These are phyloP conservation scores for Mycalesis mineus DNA, from an alignment of 2,888 invertebrate genomes.

Conservation along the genomic window DNA sequence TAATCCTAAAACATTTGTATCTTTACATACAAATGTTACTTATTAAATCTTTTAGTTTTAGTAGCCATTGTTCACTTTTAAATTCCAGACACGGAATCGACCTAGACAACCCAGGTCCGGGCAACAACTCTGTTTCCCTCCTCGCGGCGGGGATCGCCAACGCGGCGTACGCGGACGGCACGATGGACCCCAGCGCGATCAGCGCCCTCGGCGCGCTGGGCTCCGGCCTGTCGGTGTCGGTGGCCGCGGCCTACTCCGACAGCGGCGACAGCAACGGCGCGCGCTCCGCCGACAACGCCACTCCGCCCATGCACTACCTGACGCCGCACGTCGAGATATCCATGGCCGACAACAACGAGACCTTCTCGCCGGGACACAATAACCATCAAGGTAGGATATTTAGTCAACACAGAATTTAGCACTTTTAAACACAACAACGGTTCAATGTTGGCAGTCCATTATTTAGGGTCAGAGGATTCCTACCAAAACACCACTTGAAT, in stretches of 20 bases:
- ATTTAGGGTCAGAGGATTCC: too few relatives aligned
- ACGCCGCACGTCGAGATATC: slow-evolving; percentile 95
- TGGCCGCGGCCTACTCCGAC: slow-evolving; percentile 87
- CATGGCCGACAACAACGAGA: slow-evolving; percentile 89
- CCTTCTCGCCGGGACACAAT: slow-evolving; percentile 77
- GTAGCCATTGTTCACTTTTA: too few relatives aligned
- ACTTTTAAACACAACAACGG: too few relatives aligned
- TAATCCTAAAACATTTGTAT: too few relatives aligned
- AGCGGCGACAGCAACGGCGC: slow-evolving; percentile 89
- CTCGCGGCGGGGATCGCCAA: slow-evolving; percentile 82
- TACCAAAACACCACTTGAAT: too few relatives aligned
- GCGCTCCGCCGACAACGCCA: slow-evolving; percentile 90
- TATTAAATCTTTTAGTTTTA: too few relatives aligned
- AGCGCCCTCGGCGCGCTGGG: slow-evolving; percentile 78
- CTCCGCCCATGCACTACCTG: slow-evolving; percentile 93
- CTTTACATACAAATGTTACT: too few relatives aligned
- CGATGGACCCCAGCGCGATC: slow-evolving; percentile 71
- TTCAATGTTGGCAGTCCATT: too few relatives aligned
- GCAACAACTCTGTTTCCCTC: slow-evolving; percentile 86
- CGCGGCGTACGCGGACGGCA: slow-evolving; percentile 77
- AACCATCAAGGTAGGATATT: slow-evolving; percentile 62
- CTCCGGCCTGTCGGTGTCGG: slow-evolving; percentile 81
- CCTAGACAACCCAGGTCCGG: slow-evolving; percentile 91
- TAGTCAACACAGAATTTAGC: too few relatives aligned
- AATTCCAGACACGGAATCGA: slow-evolving; percentile 88